Percentiles rank a stretch among this genome's conserved stretches.
Evolutionary conservation across 2,113 vertebrate genomes (phyloP).

Genomic region (Elgaria multicarinata): DNA sequence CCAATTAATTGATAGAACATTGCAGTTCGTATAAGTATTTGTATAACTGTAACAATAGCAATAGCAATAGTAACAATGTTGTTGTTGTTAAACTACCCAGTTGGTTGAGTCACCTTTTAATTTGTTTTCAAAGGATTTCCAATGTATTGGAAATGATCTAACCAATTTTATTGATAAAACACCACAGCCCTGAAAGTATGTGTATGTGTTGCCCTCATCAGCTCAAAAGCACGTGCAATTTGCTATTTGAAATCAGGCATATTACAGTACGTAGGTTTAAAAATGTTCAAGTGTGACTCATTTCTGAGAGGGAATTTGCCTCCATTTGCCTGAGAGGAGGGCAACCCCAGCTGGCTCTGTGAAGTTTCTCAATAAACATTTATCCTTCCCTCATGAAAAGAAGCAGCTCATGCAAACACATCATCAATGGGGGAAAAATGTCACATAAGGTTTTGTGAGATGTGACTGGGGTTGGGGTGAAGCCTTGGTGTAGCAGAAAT

Average conservation of each 20-base stretch:
- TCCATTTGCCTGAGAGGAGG: not conserved
- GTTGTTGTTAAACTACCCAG: too few species aligned
- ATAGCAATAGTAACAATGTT: not conserved
- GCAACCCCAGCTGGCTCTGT: not conserved
- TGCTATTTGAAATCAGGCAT: not conserved
- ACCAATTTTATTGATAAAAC: not conserved
- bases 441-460: not conserved
- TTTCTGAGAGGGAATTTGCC: not conserved
- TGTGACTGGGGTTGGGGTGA: not conserved
- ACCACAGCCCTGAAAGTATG: not conserved
- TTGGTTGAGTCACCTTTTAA: not conserved
- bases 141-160: not conserved
- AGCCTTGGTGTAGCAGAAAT: not conserved
- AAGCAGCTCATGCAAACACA: constrained; percentile 7
- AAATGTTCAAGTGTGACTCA: constrained; percentile 3
- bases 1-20: not conserved
- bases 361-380: not conserved
- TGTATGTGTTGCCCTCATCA: not conserved
- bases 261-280: not conserved
- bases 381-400: constrained; percentile 11
- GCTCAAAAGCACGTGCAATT: not conserved
- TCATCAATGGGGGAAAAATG: not conserved
- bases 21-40: not conserved
- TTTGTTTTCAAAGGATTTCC: not conserved
- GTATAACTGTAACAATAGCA: not conserved